phyloP scores from a whole-genome alignment of 2,888 invertebrate genomes.

The Spisula solida region DNA sequence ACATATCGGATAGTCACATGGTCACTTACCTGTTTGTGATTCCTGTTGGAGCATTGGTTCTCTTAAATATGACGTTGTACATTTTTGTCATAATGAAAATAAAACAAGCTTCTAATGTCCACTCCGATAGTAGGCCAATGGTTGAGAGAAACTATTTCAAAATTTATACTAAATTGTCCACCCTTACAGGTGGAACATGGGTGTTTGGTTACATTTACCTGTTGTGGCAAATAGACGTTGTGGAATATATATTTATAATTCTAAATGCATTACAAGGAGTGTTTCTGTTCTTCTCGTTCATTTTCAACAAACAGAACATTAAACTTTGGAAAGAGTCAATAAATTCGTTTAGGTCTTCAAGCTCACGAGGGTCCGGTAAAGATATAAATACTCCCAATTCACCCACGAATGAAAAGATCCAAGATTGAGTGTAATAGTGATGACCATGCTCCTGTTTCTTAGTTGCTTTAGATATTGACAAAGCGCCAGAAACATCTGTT shows the following conservation, averaged over 20 bases:
- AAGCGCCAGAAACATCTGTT: too few species aligned
- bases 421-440: too few species aligned
- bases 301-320: slow-evolving; percentile 51
- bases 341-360: neutral
- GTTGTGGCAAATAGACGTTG: slow-evolving; percentile 25
- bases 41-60: slow-evolving; percentile 48
- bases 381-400: too few species aligned
- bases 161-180: slow-evolving; percentile 60
- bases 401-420: too few species aligned
- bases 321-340: slow-evolving; percentile 35
- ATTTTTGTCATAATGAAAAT: slow-evolving; percentile 51
- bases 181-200: slow-evolving; percentile 62
- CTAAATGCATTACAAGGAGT: slow-evolving; percentile 60
- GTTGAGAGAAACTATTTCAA: slow-evolving; percentile 46
- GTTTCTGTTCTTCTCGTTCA: slow-evolving; percentile 61
- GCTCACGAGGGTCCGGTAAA: neutral
- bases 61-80: slow-evolving; percentile 46
- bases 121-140: slow-evolving; percentile 30
- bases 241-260: slow-evolving; percentile 63
- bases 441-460: too few species aligned
- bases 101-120: slow-evolving; percentile 34
- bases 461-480: too few species aligned
- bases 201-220: slow-evolving; percentile 56
- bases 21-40: slow-evolving; percentile 58
- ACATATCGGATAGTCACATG: slow-evolving; percentile 48